phyloP scores from a whole-genome alignment of 2,888 invertebrate genomes.

The Rutpela maculata region DNA sequence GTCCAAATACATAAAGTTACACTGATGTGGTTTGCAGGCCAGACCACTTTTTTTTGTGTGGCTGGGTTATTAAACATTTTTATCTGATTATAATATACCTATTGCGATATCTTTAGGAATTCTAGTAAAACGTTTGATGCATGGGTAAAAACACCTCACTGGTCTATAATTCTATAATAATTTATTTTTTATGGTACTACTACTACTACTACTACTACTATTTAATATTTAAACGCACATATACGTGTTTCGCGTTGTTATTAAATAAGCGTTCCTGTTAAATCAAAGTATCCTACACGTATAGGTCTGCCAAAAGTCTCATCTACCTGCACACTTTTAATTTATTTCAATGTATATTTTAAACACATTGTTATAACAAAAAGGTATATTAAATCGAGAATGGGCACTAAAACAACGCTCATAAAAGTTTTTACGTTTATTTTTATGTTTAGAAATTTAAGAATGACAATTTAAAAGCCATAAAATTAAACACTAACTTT shows the following conservation, averaged over 20 bases:
- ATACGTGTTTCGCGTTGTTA: neutral
- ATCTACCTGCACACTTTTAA: slow-evolving; percentile 43
- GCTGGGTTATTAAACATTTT: too few relatives aligned
- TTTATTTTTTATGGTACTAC: too few relatives aligned
- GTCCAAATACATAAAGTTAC: too few relatives aligned
- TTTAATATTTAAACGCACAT: too few relatives aligned
- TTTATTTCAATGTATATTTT: slow-evolving; percentile 57
- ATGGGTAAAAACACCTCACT: too few relatives aligned
- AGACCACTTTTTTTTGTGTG: too few relatives aligned
- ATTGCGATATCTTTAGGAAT: too few relatives aligned
- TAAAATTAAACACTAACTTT: slow-evolving; percentile 62
- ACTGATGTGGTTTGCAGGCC: too few relatives aligned
- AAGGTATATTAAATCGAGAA: slow-evolving; percentile 59
- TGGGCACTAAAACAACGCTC: slow-evolving; percentile 59
- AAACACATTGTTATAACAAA: slow-evolving; percentile 60
- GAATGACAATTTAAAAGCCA: slow-evolving; percentile 64
- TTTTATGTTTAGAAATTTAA: slow-evolving; percentile 64
- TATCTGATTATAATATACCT: too few relatives aligned
- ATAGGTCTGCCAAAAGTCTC: slow-evolving; percentile 19
- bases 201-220: too few relatives aligned
- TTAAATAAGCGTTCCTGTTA: neutral
- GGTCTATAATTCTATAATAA: too few relatives aligned
- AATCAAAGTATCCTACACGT: neutral
- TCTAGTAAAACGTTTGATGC: too few relatives aligned
- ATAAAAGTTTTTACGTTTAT: slow-evolving; percentile 64